Base-by-base conservation (phyloP, 1,140 invertebrate genomes). In the Zaprionus vittiger region DNA sequence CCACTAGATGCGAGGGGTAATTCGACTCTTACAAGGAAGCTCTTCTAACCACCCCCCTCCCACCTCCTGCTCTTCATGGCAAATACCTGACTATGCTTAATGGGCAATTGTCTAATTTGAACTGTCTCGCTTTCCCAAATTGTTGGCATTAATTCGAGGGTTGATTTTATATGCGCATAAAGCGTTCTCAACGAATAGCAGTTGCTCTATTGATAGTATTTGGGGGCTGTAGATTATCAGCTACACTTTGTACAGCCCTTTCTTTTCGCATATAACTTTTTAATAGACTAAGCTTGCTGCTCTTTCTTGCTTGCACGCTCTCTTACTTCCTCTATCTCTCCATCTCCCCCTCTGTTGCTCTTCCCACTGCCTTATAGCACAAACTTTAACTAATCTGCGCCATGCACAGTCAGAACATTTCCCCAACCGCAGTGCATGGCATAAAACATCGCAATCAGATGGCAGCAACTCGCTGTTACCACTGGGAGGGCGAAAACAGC, bases 391-490 rank as follows among this genome's bases (percentile, higher is more conserved):
- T 87, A 90, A 90, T 87, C 84, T 90, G 70, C 61, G 81, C 31
- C 41, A 77, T 20, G 17, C 64, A 83, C 67, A 28, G 47, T 4
- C 34, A 20, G 26, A 60, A 20, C 44, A 37, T 63, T 81, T 24
- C 59, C 52, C 22, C 64, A 55, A 73, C 57, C 70, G 44, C 77
- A 81, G 68, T 72, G 65, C 69, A 89, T 66, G 47, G 64, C 71
- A 86, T 76, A 82, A 73, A 83, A 67, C 54, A 79, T 47, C 49
- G 65, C 78, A 90, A 87, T 87, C 85, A 76, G 84, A 85, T 79
- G 55, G 74, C 56, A 73, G 63, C 80, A 81, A 65, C 69, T 55
- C 22, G 38, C 60, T 47, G 65, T 44, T 44, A 7, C 41, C 41
- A 66, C 52, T 31, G 5, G 49, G 57, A 34, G n/a, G 28, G 20